Base-by-base conservation (phyloP, 2,113 vertebrate species). In the Typhlomys cinereus region DNA sequence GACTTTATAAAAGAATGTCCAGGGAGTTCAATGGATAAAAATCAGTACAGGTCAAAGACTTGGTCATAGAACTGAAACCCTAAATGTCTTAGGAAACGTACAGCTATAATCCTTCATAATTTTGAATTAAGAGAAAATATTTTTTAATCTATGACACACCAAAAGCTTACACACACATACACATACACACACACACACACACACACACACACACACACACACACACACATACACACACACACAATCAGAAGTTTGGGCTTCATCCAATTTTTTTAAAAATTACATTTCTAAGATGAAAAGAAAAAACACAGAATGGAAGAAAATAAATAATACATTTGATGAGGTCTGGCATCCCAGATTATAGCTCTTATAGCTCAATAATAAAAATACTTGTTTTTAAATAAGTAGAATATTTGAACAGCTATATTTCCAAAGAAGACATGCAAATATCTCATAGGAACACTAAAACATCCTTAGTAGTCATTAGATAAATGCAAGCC, bases 71-170 rank as follows among this genome's bases (percentile, higher is more conserved):
- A n/a, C 34, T 71, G 62, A 86, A 93, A 41, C 70, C 81, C 23
- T 81, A 85, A 91, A 85, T 74, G 36, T 79, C 34, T 54, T 93
- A 54, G 27, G 80, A 50, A 69, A 96, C 91, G 73, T n/a, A 92
- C 27, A 89, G 64, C 5, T 50, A 1, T 62, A 86, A 91, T 83
- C 44, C n/a, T 54, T 78, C 48, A 48, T 82, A 41, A 41, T 21
- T 31, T 91, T 91, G 80, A 59, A 41, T 84, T 92, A 67, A n/a
- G n/a, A n/a, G 54, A 71, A 50, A 48, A 66, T 61, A 14, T 1
- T 73, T 81, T 93, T 69, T 85, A 85, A 67, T 34, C 6, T 48
- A 34, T 25, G 39, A 79, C 2, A 89, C 2, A 89, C 36, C n/a
- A 86, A 89, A 91, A 41, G 34, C 7, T 62, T 5, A 64, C 20